These are phyloP conservation scores for Aselliscus stoliczkanus DNA, from an alignment of 2,797 vertebrate species.

Conservation along the genomic window DNA sequence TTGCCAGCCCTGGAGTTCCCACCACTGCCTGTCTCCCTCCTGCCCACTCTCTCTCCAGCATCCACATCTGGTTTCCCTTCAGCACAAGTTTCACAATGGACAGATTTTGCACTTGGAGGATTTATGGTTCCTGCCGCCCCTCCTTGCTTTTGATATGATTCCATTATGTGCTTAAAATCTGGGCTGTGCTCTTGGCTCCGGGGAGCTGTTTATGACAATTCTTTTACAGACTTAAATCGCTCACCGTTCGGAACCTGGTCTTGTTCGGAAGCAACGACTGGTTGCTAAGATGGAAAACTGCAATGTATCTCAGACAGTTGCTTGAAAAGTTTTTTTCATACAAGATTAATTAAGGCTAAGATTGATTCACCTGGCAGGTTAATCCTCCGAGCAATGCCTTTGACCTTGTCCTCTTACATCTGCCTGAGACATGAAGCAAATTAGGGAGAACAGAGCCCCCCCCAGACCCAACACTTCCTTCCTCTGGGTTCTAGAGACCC, in stretches of 20 bases:
- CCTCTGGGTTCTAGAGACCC: background rate
- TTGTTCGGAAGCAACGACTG: conserved; percentile 56
- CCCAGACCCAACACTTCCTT: background rate
- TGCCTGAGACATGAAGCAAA: background rate
- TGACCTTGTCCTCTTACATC: background rate
- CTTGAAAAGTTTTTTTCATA: conserved; percentile 67
- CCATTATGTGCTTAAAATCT: conserved; percentile 79
- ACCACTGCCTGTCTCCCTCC: background rate
- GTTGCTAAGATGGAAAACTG: conserved; percentile 60
- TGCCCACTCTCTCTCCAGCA: conserved; percentile 27
- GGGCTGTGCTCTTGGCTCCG: conserved; percentile 64
- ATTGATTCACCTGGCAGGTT: conserved; percentile 32
- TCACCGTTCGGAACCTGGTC: conserved; percentile 61
- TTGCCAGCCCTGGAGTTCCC: background rate
- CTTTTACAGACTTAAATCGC: conserved; percentile 74
- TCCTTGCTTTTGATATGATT: conserved; percentile 80
- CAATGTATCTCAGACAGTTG: conserved; percentile 54
- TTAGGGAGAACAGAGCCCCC: background rate
- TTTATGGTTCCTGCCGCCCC: conserved; percentile 67
- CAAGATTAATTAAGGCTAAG: conserved; percentile 58
- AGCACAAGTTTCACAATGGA: conserved; percentile 71
- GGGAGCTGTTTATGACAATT: conserved; percentile 77
- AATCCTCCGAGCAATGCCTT: background rate
- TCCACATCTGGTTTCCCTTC: conserved; percentile 78
- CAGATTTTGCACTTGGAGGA: conserved; percentile 72